Evolutionary conservation across 1,140 invertebrate genomes (phyloP).

Genomic region (Euglossa dilemma): DNA sequence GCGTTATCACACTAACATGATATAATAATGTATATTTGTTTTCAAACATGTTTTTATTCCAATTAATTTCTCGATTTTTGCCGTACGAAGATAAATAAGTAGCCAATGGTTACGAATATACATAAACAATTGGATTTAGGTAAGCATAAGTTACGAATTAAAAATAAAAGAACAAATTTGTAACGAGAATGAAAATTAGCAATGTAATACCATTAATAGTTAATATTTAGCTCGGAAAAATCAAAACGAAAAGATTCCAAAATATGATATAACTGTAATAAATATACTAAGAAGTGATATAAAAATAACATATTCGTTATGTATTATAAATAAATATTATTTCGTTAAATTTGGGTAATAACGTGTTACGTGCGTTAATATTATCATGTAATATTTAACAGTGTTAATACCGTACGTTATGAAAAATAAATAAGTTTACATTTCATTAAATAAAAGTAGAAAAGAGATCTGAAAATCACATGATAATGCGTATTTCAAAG

Average conservation of each 20-base stretch:
- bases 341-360: background rate
- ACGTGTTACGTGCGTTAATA: background rate
- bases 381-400: background rate
- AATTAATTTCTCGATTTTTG: background rate
- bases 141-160: too few relatives aligned
- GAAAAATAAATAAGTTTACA: background rate
- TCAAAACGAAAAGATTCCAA: too few relatives aligned
- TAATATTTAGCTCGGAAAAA: too few relatives aligned
- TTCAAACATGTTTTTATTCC: background rate
- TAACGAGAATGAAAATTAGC: too few relatives aligned
- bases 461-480: background rate
- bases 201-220: too few relatives aligned
- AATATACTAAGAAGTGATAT: background rate
- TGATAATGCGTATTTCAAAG: background rate
- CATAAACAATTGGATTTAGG: too few relatives aligned
- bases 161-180: too few relatives aligned
- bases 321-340: constrained; percentile 2
- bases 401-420: background rate
- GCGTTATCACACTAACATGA: background rate
- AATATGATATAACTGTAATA: too few relatives aligned
- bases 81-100: background rate
- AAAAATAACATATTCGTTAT: background rate
- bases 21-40: too few relatives aligned
- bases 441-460: background rate
- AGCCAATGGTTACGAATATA: background rate